phyloP scores from a whole-genome alignment of 2,888 invertebrate genomes.

The Acrocera orbiculus region DNA sequence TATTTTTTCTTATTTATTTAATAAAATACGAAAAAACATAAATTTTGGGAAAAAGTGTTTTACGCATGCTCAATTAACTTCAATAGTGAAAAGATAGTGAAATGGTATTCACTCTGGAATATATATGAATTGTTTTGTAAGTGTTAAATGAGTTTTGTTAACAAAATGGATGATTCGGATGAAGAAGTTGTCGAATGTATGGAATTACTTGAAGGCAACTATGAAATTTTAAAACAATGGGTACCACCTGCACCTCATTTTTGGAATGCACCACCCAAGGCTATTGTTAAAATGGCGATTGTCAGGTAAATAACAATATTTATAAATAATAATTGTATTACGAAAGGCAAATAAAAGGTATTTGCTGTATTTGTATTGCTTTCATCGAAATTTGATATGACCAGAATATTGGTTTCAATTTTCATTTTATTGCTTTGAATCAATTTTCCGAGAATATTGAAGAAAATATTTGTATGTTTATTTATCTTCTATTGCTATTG shows the following conservation, averaged over 20 bases:
- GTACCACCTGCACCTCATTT: slow-evolving; percentile 30
- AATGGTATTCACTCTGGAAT: no score
- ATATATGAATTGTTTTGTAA: not conserved
- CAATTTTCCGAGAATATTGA: no score
- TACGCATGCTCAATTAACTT: no score
- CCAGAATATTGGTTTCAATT: not conserved
- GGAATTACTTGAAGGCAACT: slow-evolving; percentile 30
- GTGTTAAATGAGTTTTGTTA: no score
- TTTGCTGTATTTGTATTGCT: not conserved
- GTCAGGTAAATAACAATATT: slow-evolving; percentile 22
- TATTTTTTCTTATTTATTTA: no score
- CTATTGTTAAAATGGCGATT: slow-evolving; percentile 29
- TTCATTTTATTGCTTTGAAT: not conserved
- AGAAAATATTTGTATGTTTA: no score
- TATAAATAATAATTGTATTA: not conserved
- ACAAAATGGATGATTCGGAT: slow-evolving; percentile 23
- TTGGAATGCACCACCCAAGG: slow-evolving; percentile 31
- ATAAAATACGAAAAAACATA: no score
- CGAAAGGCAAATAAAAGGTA: not conserved
- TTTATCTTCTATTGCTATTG: no score
- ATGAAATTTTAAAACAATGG: slow-evolving; percentile 29
- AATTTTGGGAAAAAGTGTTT: slow-evolving; percentile 2
- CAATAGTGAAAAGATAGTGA: slow-evolving; percentile 4
- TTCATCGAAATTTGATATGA: not conserved
- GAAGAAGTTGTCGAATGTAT: slow-evolving; percentile 30